These are phyloP conservation scores for Ashinkailepas kermadecensis DNA, from an alignment of 2,888 invertebrate species.

Conservation along the genomic window DNA sequence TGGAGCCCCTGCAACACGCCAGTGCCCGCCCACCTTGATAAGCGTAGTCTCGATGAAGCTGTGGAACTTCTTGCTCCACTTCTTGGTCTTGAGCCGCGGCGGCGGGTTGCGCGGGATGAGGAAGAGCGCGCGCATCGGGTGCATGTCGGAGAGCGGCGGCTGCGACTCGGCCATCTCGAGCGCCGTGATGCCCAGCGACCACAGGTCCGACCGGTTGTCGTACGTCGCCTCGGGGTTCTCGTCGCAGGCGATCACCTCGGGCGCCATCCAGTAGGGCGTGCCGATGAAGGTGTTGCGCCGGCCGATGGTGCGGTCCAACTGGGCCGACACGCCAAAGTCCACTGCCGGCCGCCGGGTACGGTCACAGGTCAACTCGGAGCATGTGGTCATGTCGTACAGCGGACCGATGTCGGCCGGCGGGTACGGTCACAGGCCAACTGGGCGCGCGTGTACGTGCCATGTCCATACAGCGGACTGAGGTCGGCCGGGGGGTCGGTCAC, in stretches of 20 bases:
- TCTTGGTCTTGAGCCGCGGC: slow-evolving; percentile 87
- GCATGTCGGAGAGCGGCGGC: slow-evolving; percentile 97
- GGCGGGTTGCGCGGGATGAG: slow-evolving; percentile 97
- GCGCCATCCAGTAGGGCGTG: slow-evolving; percentile 98
- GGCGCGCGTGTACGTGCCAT: too few relatives aligned
- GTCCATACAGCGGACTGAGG: too few relatives aligned
- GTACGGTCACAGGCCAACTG: too few relatives aligned
- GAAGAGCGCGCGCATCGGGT: slow-evolving; percentile 98
- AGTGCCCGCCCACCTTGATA: slow-evolving; percentile 60
- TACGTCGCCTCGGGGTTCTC: slow-evolving; percentile 99
- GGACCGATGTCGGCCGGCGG: too few relatives aligned
- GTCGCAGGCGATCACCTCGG: slow-evolving; percentile 99
- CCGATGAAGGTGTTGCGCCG: slow-evolving; percentile 98
- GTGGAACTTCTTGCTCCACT: slow-evolving; percentile 97
- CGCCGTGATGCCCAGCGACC: slow-evolving; percentile 93
- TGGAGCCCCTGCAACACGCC: neutral
- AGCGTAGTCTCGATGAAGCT: slow-evolving; percentile 97
- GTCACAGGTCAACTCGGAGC: neutral
- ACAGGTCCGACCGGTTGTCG: slow-evolving; percentile 89
- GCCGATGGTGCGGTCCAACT: slow-evolving; percentile 97
- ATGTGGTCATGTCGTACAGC: too few relatives aligned
- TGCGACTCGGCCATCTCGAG: slow-evolving; percentile 99
- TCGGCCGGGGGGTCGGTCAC: too few relatives aligned
- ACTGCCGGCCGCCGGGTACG: slow-evolving; percentile 49
- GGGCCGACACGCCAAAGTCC: slow-evolving; percentile 99